A percentile compares a stretch with the other conserved stretches of the same genome.
phyloP scores from a whole-genome alignment of 2,888 invertebrate species.

The Epiperipatus broadwayi region DNA sequence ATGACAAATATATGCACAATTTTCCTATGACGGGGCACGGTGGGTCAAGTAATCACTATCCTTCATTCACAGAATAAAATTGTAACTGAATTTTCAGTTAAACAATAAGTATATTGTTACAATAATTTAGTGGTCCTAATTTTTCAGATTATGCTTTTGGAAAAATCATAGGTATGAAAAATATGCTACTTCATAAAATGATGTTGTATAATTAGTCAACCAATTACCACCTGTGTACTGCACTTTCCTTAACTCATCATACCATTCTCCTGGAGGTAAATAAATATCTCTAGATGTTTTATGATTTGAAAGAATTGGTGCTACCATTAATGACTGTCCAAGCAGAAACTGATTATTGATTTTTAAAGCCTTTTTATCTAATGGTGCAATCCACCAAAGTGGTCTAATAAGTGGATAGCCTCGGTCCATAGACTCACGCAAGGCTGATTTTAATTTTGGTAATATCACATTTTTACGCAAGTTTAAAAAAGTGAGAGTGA shows the following conservation, averaged over 20 bases:
- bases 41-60: too few relatives aligned
- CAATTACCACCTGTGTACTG: conserved; percentile 39
- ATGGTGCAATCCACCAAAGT: conserved; percentile 63
- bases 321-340: conserved; percentile 54
- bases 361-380: conserved; percentile 38
- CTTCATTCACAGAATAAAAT: too few relatives aligned
- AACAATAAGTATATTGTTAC: too few relatives aligned
- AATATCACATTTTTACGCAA: background rate
- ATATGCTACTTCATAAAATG: conserved; percentile 46
- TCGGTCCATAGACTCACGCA: conserved; percentile 4
- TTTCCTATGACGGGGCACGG: too few relatives aligned
- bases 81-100: too few relatives aligned
- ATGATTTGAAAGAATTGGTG: conserved; percentile 48
- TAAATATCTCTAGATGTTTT: conserved; percentile 46
- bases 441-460: background rate
- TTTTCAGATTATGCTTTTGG: too few relatives aligned
- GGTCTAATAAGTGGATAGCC: conserved; percentile 50
- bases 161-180: conserved; percentile 37
- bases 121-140: too few relatives aligned
- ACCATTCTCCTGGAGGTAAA: conserved; percentile 53
- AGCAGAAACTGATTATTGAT: conserved; percentile 47
- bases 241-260: conserved; percentile 19
- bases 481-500: conserved; percentile 43
- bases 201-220: conserved; percentile 43
- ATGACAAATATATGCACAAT: too few relatives aligned